Percentiles rank a stretch among this genome's conserved stretches.
Conservation (phyloP, 2,888 invertebrate genomes). For the Halocaridina rubra region DNA sequence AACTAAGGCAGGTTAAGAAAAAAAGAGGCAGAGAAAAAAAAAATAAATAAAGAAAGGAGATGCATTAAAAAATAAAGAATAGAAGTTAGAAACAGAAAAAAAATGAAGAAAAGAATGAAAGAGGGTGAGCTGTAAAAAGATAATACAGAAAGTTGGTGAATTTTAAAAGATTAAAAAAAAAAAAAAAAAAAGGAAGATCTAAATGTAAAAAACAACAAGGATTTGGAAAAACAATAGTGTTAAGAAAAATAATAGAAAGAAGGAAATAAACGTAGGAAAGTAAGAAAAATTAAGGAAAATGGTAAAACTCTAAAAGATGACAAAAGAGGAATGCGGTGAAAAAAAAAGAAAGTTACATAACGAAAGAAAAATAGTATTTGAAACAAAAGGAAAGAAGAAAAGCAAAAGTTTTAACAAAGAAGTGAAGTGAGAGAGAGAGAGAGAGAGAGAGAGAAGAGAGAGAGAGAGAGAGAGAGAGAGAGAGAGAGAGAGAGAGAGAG, state of each 20-base stretch:
- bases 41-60: not conserved
- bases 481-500: slow-evolving; percentile 8
- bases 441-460: slow-evolving; percentile 5
- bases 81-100: not conserved
- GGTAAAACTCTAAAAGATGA: not conserved
- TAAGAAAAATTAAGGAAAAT: not conserved
- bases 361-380: not conserved
- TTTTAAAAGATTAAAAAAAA: not conserved
- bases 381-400: not conserved
- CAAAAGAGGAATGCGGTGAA: not conserved
- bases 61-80: not conserved
- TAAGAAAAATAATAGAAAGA: not conserved
- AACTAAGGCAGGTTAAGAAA: not conserved
- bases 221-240: too few species aligned
- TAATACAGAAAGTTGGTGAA: not conserved
- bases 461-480: slow-evolving; percentile 8
- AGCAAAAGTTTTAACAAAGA: not conserved
- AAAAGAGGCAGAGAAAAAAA: not conserved
- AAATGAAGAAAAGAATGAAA: not conserved
- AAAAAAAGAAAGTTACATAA: not conserved
- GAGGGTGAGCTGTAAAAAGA: not conserved
- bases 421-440: not conserved
- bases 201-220: not conserved
- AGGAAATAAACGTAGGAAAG: too few species aligned
- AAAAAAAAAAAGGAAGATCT: not conserved